Evolutionary conservation across 2,888 invertebrate species (phyloP), one percentile per base, ranked within the genome.

Genomic region (Alentia gelatinosa): DNA sequence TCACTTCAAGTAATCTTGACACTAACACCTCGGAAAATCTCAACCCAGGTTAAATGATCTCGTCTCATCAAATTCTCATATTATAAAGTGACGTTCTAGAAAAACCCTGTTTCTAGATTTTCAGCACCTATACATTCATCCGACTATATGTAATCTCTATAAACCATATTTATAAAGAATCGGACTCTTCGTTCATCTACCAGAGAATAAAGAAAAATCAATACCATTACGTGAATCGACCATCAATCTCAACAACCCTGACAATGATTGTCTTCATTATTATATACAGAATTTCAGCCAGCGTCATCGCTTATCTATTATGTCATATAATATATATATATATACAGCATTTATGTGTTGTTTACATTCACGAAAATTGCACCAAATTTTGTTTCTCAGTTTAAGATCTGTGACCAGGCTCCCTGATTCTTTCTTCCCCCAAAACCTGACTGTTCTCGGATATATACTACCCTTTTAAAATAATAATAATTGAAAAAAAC

Each of bases 311-410:
- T 26, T n/a, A 37, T 15, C 1, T 23, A 79, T n/a, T n/a, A n/a
- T n/a, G n/a, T n/a, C n/a, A n/a, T n/a, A n/a, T n/a, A n/a, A n/a
- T 39, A 39, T 19, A 79, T 79, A 79, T 79, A 79, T 39, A 79
- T 35, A 35, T 74, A 26, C 39, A 79, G 35, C 68, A 79, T 74
- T 74, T 74, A 74, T 33, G 12, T 74, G 5, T 33, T 56, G 19
- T n/a, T 56, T n/a, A n/a, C 56, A 56, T n/a, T 79, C n/a, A 79
- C 39, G 37, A 79, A n/a, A 79, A 79, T 79, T 79, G 79, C 79
- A 79, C 79, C 79, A 79, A n/a, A n/a, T 79, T 37, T 35, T 79
- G n/a, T 79, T 35, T 79, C 37, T 79, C 79, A 79, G 35, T 79
- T 79, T 39, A 23, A 79, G 79, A 23, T 79, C 39, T 79, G n/a